A percentile compares a stretch with the other conserved stretches of the same genome.
phyloP scores from a whole-genome alignment of 2,888 invertebrate genomes.

The Netelia fuscicornis region DNA sequence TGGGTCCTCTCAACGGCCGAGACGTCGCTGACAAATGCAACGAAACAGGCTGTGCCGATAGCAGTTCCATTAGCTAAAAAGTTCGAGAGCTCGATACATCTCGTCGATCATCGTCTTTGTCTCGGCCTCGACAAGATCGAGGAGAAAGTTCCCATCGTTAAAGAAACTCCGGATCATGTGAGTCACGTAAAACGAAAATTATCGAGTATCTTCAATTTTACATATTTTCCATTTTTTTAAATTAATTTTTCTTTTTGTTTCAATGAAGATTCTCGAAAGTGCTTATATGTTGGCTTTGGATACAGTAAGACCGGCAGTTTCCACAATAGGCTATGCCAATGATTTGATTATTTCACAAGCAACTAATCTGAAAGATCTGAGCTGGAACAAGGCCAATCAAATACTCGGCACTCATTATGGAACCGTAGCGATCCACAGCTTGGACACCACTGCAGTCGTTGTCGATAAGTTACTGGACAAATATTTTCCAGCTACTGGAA shows the following conservation, averaged over 20 bases:
- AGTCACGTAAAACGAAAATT: constrained; percentile 9
- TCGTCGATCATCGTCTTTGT: constrained; percentile 89
- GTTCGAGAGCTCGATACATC: constrained; percentile 86
- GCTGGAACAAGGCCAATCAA: constrained; percentile 91
- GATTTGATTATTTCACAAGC: constrained; percentile 87
- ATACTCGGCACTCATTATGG: constrained; percentile 90
- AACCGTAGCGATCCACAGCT: constrained; percentile 88
- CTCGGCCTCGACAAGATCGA: constrained; percentile 89
- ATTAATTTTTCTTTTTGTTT: background rate
- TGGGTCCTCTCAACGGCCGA: constrained; percentile 88
- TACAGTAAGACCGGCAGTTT: constrained; percentile 77
- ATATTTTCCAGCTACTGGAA: constrained; percentile 88
- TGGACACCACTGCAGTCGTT: constrained; percentile 89
- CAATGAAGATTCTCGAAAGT: constrained; percentile 79
- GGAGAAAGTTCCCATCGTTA: constrained; percentile 88
- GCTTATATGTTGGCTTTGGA: constrained; percentile 77
- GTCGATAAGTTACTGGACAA: constrained; percentile 91
- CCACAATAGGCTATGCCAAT: constrained; percentile 85
- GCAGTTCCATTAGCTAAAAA: constrained; percentile 87
- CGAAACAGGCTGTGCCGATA: constrained; percentile 85
- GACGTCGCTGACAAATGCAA: constrained; percentile 85
- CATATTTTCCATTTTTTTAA: constrained; percentile 51
- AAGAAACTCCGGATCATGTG: constrained; percentile 87
- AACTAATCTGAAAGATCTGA: constrained; percentile 88
- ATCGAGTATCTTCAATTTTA: background rate